Evolutionary conservation across 2,113 vertebrate species (phyloP).

Genomic region (Boulengeromyrus knoepffleri): DNA sequence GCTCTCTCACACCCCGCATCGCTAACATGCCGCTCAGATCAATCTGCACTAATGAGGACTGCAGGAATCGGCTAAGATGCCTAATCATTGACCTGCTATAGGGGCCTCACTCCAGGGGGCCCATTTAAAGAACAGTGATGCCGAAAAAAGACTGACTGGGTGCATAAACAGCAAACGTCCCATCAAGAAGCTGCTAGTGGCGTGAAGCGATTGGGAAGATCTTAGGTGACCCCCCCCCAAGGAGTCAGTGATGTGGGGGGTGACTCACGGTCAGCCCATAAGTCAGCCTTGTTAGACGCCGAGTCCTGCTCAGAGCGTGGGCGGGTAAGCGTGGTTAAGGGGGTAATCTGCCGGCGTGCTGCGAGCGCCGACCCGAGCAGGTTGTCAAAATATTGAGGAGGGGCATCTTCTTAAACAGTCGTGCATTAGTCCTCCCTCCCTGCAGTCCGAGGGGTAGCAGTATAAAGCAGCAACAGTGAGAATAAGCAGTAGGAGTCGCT

Average conservation of each 20-base stretch:
- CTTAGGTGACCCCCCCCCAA: not conserved
- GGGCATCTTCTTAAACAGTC: not conserved
- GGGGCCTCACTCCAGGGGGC: not conserved
- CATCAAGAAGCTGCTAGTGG: not conserved
- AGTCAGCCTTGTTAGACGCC: not conserved
- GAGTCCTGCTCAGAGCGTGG: not conserved
- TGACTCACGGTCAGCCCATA: not conserved
- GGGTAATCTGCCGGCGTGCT: not conserved
- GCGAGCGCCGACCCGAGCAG: not conserved
- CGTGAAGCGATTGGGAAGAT: not conserved
- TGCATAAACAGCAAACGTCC: not conserved
- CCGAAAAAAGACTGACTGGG: not conserved
- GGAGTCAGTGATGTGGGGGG: not conserved
- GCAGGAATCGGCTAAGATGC: not conserved
- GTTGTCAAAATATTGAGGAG: not conserved
- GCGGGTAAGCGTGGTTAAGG: not conserved
- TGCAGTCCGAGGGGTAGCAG: not conserved
- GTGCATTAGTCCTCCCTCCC: not conserved
- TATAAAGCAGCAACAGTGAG: not conserved
- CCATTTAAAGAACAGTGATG: not conserved
- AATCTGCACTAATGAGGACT: not conserved
- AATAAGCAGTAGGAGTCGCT: not conserved
- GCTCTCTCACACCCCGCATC: not conserved
- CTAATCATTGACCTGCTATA: not conserved
- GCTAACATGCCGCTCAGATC: not conserved